Evolutionary conservation across 2,888 invertebrate species (phyloP), one percentile per base, ranked within the genome.

Genomic region (Ypsolopha scabrella): DNA sequence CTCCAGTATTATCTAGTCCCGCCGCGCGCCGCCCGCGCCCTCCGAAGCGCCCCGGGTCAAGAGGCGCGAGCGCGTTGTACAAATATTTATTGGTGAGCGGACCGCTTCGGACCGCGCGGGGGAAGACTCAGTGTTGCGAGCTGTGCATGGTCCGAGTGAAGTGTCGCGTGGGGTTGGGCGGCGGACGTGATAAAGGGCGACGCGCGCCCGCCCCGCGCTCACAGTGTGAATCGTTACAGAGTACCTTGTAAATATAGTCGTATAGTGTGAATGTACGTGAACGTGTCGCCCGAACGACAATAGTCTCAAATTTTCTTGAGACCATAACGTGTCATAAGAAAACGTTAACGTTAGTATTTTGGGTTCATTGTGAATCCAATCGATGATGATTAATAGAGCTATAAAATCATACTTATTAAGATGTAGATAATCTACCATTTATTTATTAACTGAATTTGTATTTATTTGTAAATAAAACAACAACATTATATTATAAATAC

Each of bases 1-100:
- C 85, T 87, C 89, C 89, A 90, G 90, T 90, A 90, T 90, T 90
- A 89, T 89, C 90, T 90, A 89, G 89, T 90, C 89, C 88, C 88
- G 88, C 75, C 77, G 78, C 72, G 67, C 63, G 72, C 72, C 69
- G 66, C 72, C 75, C 73, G 72, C 75, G 75, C 70, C 68, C 72
- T 69, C 73, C 75, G 75, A 69, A 71, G 73, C 69, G 69, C 69
- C 24, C 24, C 74, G 68, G 66, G 67, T 70, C 75, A 73, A 74
- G 78, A 72, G 72, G 76, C 82, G 86, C 82, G 83, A 74, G 85
- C 87, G 87, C 85, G 82, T 87, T 88, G 89, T 89, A 89, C 88
- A 88, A 83, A 85, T 85, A 85, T 85, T 85, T 85, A 85, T 82
- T 82, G 81, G 78, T 75, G 77, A 75, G 74, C 76, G 77, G 75